Evolutionary conservation across 2,797 vertebrate species (phyloP), one percentile per base, ranked within the genome.

Genomic region (Avahi laniger): DNA sequence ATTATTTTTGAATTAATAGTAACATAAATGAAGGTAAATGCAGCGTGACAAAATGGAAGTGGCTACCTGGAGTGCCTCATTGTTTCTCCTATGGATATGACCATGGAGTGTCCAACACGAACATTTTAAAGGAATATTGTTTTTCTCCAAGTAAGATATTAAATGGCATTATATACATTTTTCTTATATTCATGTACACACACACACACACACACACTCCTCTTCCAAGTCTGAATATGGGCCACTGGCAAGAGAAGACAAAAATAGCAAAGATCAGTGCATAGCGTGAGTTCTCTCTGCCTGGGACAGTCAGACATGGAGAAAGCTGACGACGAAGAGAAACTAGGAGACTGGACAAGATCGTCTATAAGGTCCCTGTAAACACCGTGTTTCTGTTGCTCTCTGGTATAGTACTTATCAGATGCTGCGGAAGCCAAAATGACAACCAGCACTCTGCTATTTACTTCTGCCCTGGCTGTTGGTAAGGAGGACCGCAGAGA

Each of bases 21-120:
- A 91, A 81, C 96, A 93, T 96, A 97, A 93, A 97, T 73, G 90
- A 83, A 43, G 76, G 33, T 96, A 86, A 97, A 78, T 90, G 89
- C 72, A 46, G 30, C 33, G 26, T 82, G 69, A 89, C 84, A 93
- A 81, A 82, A 95, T 96, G 57, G 84, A 96, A 92, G 95, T 70
- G 38, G 61, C 92, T 88, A 1, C 50, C 88, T 92, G 67, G 65
- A 89, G 43, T 73, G 41, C 86, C 72, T 93, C 96, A 65, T 69
- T 76, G 61, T 48, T 35, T 81, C 61, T 61, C 30, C n/a, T 50
- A 13, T 72, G n/a, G 43, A 30, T 52, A 22, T 67, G 43, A 93
- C 75, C 59, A 57, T 63, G 13, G 38, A 76, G 20, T 87, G 15
- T 57, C 52, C 61, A 46, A 63, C 5, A 82, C 69, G 67, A 78